Base-by-base conservation (phyloP, 1,140 invertebrate genomes). In the Diachasma alloeum region DNA sequence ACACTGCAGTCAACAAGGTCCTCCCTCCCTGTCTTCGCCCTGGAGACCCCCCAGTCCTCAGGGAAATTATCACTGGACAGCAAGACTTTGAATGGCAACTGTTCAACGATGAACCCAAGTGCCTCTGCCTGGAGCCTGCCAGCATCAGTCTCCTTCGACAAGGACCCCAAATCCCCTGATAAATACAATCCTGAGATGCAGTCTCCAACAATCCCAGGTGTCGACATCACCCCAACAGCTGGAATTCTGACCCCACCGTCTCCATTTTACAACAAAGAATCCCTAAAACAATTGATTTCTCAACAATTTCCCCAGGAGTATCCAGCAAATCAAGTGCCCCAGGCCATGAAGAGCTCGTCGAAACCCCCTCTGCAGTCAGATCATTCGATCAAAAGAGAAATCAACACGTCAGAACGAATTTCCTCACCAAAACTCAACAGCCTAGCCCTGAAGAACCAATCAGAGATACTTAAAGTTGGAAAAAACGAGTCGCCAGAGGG, bases 11-110 rank as follows among this genome's bases (percentile, higher is more conserved):
- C 82, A 37, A 17, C 24, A 4, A 80, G 83, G 73, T 69, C 77
- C 17, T 88, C 87, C 0, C 80, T 86, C 72, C 77, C 83, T 63
- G 26, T 48, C 76, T 22, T 71, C 10, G 17, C 17, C 69, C 24
- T 46, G 19, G 31, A 76, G 26, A 69, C 9, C 46, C 0, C 11
- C 19, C 53, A 74, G 74, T 13, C 70, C 19, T 72, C 82, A 11
- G 9, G 36, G 10, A 87, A 86, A 79, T 79, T 87, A 4, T 87
- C 85, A 6, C 46, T 86, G 13, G 86, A 84, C 67, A 88, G 79
- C 77, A 83, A 81, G 79, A 77, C 42, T 36, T 39, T 63, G 31
- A 66, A 66, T 36, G 6, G 17, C 0, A 71, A 17, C 22, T 71
- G 81, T 31, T 36, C 69, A 22, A 74, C 24, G 19, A 19, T 17